Evolutionary conservation across 2,797 vertebrate genomes (phyloP), one percentile per base, ranked within the genome.

Genomic region (Rhabdomys pumilio): DNA sequence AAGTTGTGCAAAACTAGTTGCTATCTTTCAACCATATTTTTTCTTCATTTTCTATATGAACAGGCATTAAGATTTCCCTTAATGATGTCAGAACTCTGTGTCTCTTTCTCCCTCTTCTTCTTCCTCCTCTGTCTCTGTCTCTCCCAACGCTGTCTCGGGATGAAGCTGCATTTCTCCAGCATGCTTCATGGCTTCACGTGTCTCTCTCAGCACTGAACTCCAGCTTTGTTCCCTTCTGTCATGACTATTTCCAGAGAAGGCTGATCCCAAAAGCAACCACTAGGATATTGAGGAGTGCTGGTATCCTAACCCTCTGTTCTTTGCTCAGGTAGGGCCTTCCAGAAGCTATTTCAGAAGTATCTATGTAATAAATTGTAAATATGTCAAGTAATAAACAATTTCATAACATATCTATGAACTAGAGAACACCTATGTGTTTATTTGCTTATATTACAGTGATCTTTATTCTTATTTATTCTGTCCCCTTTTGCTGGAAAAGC

Each of bases 361-460:
- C 91, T 95, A 92, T 65, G 26, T 29, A 76, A 65, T 89, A 13
- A 83, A 92, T 96, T 73, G 47, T 47, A 55, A 86, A 92, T 20
- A 79, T 77, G 44, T 29, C 47, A 88, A 79, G 24, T 17, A 95
- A 57, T 50, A 67, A 84, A 73, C 10, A 92, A 55, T 75, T 84
- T 47, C 84, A 72, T 47, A 93, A 69, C 19, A 7, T 85, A 53
- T 80, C 26, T 89, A 4, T 69, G 87, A 75, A 57, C 5, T 90
- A 50, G 55, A 55, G 9, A 73, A 34, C 2, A 19, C 82, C 24
- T 85, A 10, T 41, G 4, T 85, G 15, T 26, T 44, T 82, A 41
- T n/a, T 19, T 89, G 4, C 5, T 11, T 41, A 15, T 73, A 8
- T 81, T 15, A 4, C 34, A 84, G 20, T 75, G 85, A 61, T 59